phyloP scores from a whole-genome alignment of 2,113 vertebrate species.

The Solea solea region DNA sequence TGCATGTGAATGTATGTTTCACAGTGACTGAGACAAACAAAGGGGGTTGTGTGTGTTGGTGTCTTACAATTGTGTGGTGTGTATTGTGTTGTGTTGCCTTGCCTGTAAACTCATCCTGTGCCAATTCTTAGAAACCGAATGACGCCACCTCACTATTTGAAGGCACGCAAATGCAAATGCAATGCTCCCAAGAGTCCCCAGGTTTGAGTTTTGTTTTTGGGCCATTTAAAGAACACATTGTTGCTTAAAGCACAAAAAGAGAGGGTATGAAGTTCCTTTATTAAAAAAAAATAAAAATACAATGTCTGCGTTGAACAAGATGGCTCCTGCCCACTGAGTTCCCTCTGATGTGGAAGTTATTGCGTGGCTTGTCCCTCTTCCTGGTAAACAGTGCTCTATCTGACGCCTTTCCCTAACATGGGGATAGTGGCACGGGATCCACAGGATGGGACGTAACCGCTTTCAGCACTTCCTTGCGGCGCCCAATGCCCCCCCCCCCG shows the following conservation, averaged over 20 bases:
- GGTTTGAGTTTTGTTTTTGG: constrained; percentile 24
- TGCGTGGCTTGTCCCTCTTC: constrained; percentile 71
- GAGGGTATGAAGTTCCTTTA: constrained; percentile 49
- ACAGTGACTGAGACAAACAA: constrained; percentile 1
- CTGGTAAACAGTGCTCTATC: constrained; percentile 80
- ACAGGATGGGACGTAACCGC: constrained; percentile 80
- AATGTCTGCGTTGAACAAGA: constrained; percentile 65
- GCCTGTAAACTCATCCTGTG: constrained; percentile 48
- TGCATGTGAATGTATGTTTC: neutral
- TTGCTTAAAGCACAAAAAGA: constrained; percentile 31
- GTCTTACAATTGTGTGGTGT: constrained; percentile 19
- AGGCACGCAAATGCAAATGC: constrained; percentile 27
- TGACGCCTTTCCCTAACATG: constrained; percentile 71
- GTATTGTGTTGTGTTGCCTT: constrained; percentile 58
- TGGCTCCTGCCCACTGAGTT: constrained; percentile 44
- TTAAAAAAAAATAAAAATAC: constrained; percentile 50
- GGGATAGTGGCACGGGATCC: constrained; percentile 77
- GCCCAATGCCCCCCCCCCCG: constrained; percentile 27
- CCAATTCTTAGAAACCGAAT: constrained; percentile 58
- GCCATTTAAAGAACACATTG: constrained; percentile 39
- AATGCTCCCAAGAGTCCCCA: neutral
- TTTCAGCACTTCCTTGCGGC: constrained; percentile 79
- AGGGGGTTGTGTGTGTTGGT: neutral
- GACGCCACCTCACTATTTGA: constrained; percentile 31
- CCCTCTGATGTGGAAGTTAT: constrained; percentile 67